Evolutionary conservation across 1,140 invertebrate genomes (phyloP).

Genomic region (Adoxophyes honmai): DNA sequence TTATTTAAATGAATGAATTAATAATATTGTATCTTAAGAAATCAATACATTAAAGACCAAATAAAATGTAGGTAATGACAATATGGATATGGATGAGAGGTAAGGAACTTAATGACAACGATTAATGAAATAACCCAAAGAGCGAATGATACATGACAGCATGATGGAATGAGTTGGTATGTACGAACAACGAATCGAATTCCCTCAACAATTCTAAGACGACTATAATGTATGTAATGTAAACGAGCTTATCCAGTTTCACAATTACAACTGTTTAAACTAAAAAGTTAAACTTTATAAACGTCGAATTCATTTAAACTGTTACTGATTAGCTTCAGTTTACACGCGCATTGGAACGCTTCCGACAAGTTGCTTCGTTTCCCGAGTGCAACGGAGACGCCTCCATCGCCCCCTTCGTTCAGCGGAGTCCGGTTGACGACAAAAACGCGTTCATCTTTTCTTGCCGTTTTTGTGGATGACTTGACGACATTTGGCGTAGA

Average conservation of each 20-base stretch:
- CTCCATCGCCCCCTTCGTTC: constrained; percentile 27
- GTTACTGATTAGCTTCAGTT: neutral
- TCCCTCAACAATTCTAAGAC: neutral
- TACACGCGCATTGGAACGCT: neutral
- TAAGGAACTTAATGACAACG: neutral
- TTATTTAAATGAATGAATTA: constrained; percentile 8
- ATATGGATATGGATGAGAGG: neutral
- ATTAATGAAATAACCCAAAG: constrained; percentile 2
- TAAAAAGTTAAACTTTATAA: constrained; percentile 5
- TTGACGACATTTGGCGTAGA: constrained; percentile 69
- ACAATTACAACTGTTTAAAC: neutral
- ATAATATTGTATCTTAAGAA: constrained; percentile 12
- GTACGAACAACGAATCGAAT: neutral
- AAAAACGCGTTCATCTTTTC: constrained; percentile 62
- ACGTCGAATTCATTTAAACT: neutral
- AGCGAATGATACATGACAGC: neutral
- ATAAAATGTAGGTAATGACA: neutral
- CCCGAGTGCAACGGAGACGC: neutral
- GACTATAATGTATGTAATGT: neutral
- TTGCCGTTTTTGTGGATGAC: constrained; percentile 61
- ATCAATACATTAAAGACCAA: constrained; percentile 10
- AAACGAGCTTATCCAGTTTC: neutral
- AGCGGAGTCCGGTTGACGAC: constrained; percentile 39
- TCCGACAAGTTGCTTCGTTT: neutral
- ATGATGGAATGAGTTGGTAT: neutral